Conservation (phyloP, 2,797 vertebrate species). For the Paramormyrops hopkinsi region DNA sequence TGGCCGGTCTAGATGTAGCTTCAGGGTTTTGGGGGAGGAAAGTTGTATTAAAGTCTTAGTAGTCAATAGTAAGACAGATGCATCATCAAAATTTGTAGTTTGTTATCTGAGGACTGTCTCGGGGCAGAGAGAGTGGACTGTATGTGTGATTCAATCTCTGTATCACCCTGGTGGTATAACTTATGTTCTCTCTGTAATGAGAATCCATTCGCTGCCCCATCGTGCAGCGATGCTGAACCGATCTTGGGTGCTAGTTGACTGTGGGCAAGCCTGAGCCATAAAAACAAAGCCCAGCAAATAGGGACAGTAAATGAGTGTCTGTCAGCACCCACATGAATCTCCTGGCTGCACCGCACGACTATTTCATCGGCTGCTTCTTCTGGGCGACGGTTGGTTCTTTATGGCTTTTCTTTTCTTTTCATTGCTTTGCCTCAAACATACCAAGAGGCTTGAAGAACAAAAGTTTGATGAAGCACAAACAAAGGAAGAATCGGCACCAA, state of each 20-base stretch:
- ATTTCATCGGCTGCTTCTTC: constrained; percentile 21
- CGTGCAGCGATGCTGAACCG: constrained; percentile 21
- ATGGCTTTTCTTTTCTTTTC: constrained; percentile 5
- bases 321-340: constrained; percentile 33
- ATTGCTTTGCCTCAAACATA: constrained; percentile 4
- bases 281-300: constrained; percentile 30
- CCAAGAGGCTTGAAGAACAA: neutral
- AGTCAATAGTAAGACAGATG: neutral
- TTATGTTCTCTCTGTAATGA: constrained; percentile 27
- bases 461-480: neutral
- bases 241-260: constrained; percentile 17
- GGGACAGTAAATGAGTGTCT: constrained; percentile 29
- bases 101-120: neutral
- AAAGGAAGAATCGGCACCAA: neutral
- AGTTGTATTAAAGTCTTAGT: neutral
- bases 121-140: neutral
- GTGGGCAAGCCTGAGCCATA: constrained; percentile 16
- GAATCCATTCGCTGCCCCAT: constrained; percentile 24
- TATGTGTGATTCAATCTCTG: constrained; percentile 21
- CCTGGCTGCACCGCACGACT: constrained; percentile 26
- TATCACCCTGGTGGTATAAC: constrained; percentile 26
- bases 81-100: neutral
- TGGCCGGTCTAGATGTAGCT: neutral
- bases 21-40: neutral
- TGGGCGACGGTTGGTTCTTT: neutral